Evolutionary conservation across 2,888 invertebrate species (phyloP).

Genomic region (Trissolcus japonicus): DNA sequence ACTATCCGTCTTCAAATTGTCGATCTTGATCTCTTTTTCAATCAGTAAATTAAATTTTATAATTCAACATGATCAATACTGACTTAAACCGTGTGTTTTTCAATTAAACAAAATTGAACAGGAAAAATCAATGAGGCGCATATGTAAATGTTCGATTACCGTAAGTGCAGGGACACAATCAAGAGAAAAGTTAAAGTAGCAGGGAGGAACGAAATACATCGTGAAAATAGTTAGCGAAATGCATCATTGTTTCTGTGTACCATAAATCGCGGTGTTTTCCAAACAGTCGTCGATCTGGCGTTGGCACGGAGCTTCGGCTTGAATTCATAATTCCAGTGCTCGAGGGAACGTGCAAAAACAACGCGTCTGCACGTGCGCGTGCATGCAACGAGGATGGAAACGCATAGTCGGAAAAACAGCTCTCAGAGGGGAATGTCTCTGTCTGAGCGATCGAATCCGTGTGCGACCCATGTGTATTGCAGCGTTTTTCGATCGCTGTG

Average conservation of each 20-base stretch:
- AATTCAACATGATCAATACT: no score
- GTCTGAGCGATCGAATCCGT: slow-evolving; percentile 10
- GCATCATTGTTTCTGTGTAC: slow-evolving; percentile 62
- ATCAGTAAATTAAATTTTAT: no score
- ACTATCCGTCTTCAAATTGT: no score
- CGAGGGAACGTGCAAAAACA: slow-evolving; percentile 47
- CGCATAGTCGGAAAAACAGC: slow-evolving; percentile 22
- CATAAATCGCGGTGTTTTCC: slow-evolving; percentile 65
- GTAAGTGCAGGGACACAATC: slow-evolving; percentile 30
- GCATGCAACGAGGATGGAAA: slow-evolving; percentile 20
- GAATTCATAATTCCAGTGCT: slow-evolving; percentile 65
- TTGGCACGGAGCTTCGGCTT: slow-evolving; percentile 62
- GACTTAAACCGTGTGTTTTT: no score
- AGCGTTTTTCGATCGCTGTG: slow-evolving; percentile 26
- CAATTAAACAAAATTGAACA: background rate
- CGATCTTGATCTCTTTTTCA: no score
- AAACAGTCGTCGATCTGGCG: slow-evolving; percentile 64
- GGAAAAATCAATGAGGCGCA: slow-evolving; percentile 7
- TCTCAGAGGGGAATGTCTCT: slow-evolving; percentile 15
- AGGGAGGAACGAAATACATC: slow-evolving; percentile 32
- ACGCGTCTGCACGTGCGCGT: slow-evolving; percentile 18
- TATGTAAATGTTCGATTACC: slow-evolving; percentile 33
- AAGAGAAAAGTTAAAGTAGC: slow-evolving; percentile 27
- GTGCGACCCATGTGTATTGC: slow-evolving; percentile 1
- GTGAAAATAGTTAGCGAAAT: slow-evolving; percentile 68